phyloP scores from a whole-genome alignment of 2,113 vertebrate species.

The Siniperca chuatsi region DNA sequence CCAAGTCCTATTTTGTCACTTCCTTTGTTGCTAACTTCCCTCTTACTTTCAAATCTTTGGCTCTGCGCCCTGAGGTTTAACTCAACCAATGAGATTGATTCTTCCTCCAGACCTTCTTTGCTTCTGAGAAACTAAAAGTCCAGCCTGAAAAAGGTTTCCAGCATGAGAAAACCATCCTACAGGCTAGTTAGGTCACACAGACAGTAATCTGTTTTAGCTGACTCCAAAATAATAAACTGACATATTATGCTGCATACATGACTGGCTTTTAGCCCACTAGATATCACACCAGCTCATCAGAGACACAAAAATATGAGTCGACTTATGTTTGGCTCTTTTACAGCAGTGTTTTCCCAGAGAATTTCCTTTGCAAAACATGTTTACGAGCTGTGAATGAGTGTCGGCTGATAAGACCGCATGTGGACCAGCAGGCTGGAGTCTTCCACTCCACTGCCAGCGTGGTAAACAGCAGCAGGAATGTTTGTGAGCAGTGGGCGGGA shows the following conservation, averaged over 20 bases:
- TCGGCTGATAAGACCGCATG: conserved; percentile 55
- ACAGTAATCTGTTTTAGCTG: background rate
- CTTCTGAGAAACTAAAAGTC: background rate
- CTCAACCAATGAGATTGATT: background rate
- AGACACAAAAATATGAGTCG: background rate
- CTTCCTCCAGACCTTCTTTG: background rate
- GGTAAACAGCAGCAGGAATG: conserved; percentile 71
- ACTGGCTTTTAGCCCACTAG: background rate
- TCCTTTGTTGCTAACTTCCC: background rate
- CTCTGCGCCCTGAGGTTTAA: background rate
- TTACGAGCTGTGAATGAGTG: conserved; percentile 40
- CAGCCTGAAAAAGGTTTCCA: conserved; percentile 16
- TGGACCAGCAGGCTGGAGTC: conserved; percentile 54
- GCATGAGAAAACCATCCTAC: background rate
- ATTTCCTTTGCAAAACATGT: conserved; percentile 60
- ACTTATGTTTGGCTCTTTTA: conserved; percentile 25
- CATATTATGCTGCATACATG: background rate
- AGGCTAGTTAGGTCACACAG: background rate
- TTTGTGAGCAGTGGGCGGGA: conserved; percentile 53
- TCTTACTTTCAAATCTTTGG: background rate
- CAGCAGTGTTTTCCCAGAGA: conserved; percentile 25
- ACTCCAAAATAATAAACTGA: conserved; percentile 20
- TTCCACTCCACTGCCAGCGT: conserved; percentile 57
- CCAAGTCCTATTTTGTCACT: background rate
- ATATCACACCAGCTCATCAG: conserved; percentile 12